Evolutionary conservation across 2,888 invertebrate genomes (phyloP).

Genomic region (Protophormia terraenovae): DNA sequence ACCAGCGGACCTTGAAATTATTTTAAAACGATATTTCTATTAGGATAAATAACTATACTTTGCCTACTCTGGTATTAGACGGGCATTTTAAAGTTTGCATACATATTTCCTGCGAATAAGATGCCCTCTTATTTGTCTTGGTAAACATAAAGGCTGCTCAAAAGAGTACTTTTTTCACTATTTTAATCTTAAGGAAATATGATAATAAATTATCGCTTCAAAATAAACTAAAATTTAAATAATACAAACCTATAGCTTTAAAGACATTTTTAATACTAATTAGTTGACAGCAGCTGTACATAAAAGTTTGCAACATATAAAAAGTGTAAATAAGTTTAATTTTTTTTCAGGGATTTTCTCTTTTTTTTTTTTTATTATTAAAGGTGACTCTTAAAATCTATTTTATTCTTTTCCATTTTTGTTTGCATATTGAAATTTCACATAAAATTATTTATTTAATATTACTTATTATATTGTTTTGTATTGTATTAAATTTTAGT

Average conservation of each 20-base stretch:
- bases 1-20: no score
- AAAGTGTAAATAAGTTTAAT: not conserved
- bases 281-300: not conserved
- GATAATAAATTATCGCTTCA: no score
- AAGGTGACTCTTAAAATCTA: slow-evolving; percentile 17
- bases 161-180: no score
- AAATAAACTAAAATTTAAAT: no score
- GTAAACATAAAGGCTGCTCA: no score
- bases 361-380: not conserved
- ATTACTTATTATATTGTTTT: not conserved
- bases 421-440: slow-evolving; percentile 11
- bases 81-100: no score
- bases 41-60: no score
- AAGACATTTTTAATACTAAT: not conserved
- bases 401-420: not conserved
- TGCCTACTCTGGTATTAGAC: no score
- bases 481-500: not conserved
- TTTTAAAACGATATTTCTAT: no score
- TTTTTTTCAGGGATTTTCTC: not conserved
- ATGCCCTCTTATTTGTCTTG: no score
- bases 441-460: slow-evolving; percentile 30
- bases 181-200: no score
- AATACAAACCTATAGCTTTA: not conserved
- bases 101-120: no score
- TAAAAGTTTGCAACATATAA: not conserved